A percentile compares a stretch with the other conserved stretches of the same genome.
These are phyloP conservation scores for Zaprionus obscuricornis DNA, from an alignment of 2,888 invertebrate species.

Conservation along the genomic window DNA sequence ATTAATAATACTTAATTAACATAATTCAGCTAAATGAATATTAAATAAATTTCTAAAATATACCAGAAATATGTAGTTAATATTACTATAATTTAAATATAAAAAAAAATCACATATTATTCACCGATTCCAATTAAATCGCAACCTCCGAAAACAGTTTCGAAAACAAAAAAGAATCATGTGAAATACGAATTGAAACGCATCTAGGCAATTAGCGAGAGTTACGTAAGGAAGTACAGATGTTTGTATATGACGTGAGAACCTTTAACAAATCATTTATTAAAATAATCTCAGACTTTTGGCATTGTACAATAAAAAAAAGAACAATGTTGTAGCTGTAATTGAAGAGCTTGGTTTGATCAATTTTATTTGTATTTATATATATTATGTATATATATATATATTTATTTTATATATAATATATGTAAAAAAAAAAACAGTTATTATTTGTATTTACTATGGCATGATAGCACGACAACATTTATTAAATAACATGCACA, in stretches of 20 bases:
- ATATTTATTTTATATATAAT: no score
- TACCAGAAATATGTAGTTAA: no score
- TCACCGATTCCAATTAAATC: background rate
- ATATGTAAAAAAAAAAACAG: background rate
- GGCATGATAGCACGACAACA: slow-evolving; percentile 7
- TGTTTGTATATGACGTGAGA: no score
- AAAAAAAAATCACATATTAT: background rate
- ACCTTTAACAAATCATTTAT: slow-evolving; percentile 4
- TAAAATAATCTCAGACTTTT: slow-evolving; percentile 5
- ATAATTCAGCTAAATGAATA: no score
- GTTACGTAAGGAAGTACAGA: slow-evolving; percentile 1
- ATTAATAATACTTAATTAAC: no score
- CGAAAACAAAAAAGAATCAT: no score
- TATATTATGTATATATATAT: slow-evolving; percentile 8
- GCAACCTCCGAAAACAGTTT: no score
- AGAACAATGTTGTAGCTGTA: no score
- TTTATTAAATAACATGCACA: background rate
- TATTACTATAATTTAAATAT: no score
- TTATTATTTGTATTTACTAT: background rate
- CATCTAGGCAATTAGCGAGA: slow-evolving; percentile 11
- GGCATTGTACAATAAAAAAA: slow-evolving; percentile 5
- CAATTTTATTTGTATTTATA: slow-evolving; percentile 8
- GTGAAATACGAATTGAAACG: slow-evolving; percentile 13
- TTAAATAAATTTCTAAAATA: no score
- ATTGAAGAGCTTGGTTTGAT: no score